These are phyloP conservation scores for Geotrypetes seraphini DNA, from an alignment of 2,797 vertebrate genomes.

Conservation along the genomic window DNA sequence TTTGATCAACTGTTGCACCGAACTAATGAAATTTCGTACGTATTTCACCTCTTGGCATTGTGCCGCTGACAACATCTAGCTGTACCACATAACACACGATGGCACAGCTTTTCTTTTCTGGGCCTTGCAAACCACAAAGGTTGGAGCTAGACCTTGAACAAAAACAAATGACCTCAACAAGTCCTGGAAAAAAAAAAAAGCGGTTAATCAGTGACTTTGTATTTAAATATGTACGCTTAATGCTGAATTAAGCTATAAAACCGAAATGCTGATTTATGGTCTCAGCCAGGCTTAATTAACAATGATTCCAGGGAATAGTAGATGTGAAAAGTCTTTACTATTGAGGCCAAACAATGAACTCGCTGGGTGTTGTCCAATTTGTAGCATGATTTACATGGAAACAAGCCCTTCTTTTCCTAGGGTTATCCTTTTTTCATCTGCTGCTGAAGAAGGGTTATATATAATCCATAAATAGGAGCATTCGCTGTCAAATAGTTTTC, in stretches of 20 bases:
- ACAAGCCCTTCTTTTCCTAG: constrained; percentile 66
- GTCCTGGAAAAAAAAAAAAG: constrained; percentile 49
- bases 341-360: constrained; percentile 80
- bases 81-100: constrained; percentile 13
- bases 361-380: constrained; percentile 86
- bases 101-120: too few relatives aligned
- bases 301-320: constrained; percentile 79
- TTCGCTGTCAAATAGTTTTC: constrained; percentile 81
- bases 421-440: constrained; percentile 73
- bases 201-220: constrained; percentile 68
- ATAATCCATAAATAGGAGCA: constrained; percentile 78
- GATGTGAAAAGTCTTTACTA: constrained; percentile 80
- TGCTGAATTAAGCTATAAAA: constrained; percentile 77
- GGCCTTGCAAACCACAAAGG: too few relatives aligned
- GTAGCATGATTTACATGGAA: constrained; percentile 92
- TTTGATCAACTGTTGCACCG: too few relatives aligned
- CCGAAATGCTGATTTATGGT: constrained; percentile 85
- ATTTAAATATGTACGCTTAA: constrained; percentile 61
- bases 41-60: constrained; percentile 9
- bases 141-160: constrained; percentile 32
- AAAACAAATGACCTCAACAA: constrained; percentile 50
- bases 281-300: constrained; percentile 84
- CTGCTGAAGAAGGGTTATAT: constrained; percentile 77
- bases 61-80: constrained; percentile 16
- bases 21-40: constrained; percentile 11